These are phyloP conservation scores for Leiothrix lutea DNA, from an alignment of 2,113 vertebrate genomes.

Conservation along the genomic window DNA sequence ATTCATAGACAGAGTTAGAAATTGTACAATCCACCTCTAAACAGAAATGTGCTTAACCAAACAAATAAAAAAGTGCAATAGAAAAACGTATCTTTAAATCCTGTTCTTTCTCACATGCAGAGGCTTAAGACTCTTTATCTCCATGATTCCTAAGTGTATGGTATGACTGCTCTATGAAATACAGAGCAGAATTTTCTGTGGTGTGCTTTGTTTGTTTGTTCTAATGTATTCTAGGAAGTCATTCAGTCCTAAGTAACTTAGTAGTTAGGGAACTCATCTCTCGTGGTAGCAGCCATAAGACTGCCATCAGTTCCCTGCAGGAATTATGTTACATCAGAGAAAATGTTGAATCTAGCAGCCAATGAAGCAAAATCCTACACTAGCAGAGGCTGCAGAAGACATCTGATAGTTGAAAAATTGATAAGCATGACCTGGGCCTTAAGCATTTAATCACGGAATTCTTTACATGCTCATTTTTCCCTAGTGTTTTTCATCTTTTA, in stretches of 20 bases:
- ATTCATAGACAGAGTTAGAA: background rate
- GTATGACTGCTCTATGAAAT: background rate
- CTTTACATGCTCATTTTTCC: background rate
- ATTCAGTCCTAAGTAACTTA: background rate
- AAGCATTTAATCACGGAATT: background rate
- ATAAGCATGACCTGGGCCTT: background rate
- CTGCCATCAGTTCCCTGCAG: background rate
- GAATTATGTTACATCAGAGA: background rate
- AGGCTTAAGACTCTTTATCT: background rate
- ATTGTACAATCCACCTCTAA: background rate
- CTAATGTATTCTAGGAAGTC: background rate
- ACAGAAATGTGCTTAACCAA: background rate
- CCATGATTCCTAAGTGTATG: background rate
- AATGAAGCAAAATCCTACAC: background rate
- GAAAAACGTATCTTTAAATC: background rate
- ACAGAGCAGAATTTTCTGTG: background rate
- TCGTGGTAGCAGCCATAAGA: background rate
- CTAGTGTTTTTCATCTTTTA: background rate
- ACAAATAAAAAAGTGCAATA: background rate
- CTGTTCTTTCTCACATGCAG: rapidly evolving
- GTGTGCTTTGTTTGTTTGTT: background rate
- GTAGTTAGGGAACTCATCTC: background rate
- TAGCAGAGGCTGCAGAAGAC: background rate
- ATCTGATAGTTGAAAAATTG: background rate
- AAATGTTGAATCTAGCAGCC: background rate